phyloP scores from a whole-genome alignment of 2,888 invertebrate genomes.

The Hyposoter didymator region DNA sequence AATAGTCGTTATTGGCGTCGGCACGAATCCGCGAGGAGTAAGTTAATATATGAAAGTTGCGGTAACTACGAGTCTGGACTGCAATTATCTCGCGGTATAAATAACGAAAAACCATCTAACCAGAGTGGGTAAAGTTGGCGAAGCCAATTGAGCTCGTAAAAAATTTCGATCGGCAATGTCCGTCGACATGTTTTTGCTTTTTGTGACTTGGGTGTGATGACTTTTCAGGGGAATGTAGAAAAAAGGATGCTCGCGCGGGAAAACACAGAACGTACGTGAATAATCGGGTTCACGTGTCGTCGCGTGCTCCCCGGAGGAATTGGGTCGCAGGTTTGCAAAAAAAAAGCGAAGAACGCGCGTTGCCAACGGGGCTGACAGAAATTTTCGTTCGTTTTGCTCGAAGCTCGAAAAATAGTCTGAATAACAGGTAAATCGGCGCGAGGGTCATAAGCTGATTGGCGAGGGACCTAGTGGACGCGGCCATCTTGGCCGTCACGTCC shows the following conservation, averaged over 20 bases:
- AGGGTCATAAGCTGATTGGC: slow-evolving; percentile 42
- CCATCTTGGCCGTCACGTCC: slow-evolving; percentile 32
- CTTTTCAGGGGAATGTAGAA: not conserved
- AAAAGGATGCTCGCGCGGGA: not conserved
- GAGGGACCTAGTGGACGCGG: slow-evolving; percentile 8
- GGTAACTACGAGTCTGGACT: not conserved
- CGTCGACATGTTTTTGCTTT: not conserved
- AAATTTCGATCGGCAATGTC: not conserved
- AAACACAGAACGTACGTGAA: slow-evolving; percentile 17
- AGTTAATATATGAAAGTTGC: not conserved
- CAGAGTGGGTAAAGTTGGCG: not conserved
- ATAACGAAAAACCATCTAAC: not conserved
- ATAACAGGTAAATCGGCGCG: slow-evolving; percentile 37
- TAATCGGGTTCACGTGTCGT: slow-evolving; percentile 40
- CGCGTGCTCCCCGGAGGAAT: slow-evolving; percentile 44
- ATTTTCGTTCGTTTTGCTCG: slow-evolving; percentile 46
- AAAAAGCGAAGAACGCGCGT: slow-evolving; percentile 51
- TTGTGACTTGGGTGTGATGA: not conserved
- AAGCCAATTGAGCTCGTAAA: not conserved
- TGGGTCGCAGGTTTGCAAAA: slow-evolving; percentile 58
- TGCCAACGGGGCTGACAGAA: slow-evolving; percentile 26
- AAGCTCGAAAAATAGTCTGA: slow-evolving; percentile 25
- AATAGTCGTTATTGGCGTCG: not conserved
- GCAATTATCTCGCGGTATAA: not conserved
- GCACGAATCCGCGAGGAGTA: not conserved